Evolutionary conservation across 2,888 invertebrate species (phyloP), one percentile per base, ranked within the genome.

Genomic region (Mesorhabditis spiculigera): DNA sequence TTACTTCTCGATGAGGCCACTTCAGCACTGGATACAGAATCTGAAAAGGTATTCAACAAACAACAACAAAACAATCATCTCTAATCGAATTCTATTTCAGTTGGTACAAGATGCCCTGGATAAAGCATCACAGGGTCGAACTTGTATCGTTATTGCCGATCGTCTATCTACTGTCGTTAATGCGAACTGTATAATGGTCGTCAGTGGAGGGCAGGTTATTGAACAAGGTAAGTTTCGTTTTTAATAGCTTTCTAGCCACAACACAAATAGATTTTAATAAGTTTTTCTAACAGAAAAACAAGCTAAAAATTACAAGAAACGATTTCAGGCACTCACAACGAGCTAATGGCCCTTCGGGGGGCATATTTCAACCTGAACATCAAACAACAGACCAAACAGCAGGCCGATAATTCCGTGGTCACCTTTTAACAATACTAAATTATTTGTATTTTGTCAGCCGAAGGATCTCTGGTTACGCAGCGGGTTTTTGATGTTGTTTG

Each of bases 331-430:
- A 91, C 90, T 0, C 92, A 92, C 85, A 81, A 88, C 0, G 89
- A 92, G 78, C 89, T 93, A 0, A 86, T 92, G 68, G 87, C 88
- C 43, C 87, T 87, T 6, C 89, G 89, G 69, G 92, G 92, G 63
- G 88, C 91, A 3, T 93, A 93, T 83, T 90, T 90, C 77, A 87
- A 88, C 64, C 86, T 91, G 13, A 73, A 73, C 6, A 69, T 76
- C 58, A 80, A 80, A 61, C 82, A 67, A 61, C 50, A 80, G 71
- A 72, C 76, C 58, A 70, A 76, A 65, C 69, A 78, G 62, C 68
- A 63, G 42, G 64, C 50, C 13, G 50, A 50, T n/a, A n/a, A n/a
- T n/a, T n/a, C n/a, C n/a, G n/a, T n/a, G n/a, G n/a, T n/a, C n/a
- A n/a, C n/a, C n/a, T n/a, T n/a, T n/a, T n/a, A n/a, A n/a, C n/a